A percentile compares a stretch with the other conserved stretches of the same genome.
Evolutionary conservation across 2,113 vertebrate species (phyloP).

Genomic region (Miniopterus natalensis): DNA sequence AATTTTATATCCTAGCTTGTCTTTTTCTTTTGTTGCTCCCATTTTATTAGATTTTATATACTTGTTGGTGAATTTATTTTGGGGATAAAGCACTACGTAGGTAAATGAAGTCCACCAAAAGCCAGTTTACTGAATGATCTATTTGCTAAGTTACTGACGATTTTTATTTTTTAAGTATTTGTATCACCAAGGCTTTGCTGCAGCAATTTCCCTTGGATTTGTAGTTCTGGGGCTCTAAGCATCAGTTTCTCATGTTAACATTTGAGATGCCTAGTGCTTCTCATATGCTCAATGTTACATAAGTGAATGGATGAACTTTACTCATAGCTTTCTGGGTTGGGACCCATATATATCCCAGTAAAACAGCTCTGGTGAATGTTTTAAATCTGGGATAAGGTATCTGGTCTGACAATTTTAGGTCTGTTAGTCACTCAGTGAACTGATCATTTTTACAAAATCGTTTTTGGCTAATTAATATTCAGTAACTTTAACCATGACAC

Average conservation of each 20-base stretch:
- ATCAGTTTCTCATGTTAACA: background rate
- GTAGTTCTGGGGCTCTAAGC: background rate
- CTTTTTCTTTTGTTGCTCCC: background rate
- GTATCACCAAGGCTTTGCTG: background rate
- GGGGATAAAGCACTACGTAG: background rate
- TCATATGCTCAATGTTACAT: background rate
- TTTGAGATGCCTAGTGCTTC: background rate
- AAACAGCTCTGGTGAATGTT: background rate
- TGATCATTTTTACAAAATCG: slow-evolving; percentile 38
- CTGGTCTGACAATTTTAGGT: background rate
- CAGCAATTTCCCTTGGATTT: background rate
- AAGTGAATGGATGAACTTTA: background rate
- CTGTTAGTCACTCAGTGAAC: background rate
- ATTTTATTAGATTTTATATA: slow-evolving; percentile 35
- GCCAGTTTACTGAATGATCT: background rate
- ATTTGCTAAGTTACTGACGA: background rate
- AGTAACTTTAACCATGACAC: slow-evolving; percentile 35
- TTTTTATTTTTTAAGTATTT: background rate
- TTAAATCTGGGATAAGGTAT: slow-evolving; percentile 28
- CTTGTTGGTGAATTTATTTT: slow-evolving; percentile 7
- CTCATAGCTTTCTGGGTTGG: background rate
- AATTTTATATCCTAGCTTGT: background rate
- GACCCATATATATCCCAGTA: background rate
- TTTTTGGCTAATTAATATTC: slow-evolving; percentile 26
- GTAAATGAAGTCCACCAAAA: slow-evolving; percentile 12